Conservation (phyloP, 2,888 invertebrate genomes). For the Arge pagana region DNA sequence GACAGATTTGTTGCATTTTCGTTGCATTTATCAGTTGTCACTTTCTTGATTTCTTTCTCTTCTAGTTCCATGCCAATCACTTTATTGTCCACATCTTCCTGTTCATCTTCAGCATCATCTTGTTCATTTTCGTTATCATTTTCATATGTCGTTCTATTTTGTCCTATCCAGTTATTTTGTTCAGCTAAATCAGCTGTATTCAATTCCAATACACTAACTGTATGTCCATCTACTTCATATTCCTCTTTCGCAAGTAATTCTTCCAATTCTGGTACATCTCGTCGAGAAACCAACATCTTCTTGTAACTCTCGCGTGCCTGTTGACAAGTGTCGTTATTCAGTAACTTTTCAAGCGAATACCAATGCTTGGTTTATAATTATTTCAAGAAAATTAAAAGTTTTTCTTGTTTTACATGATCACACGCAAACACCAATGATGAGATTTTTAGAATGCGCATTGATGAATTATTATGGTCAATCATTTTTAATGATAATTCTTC, state of each 20-base stretch:
- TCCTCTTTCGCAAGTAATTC: constrained; percentile 68
- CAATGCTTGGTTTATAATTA: background rate
- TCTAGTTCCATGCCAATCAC: constrained; percentile 61
- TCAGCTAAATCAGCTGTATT: constrained; percentile 73
- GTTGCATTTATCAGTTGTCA: constrained; percentile 44
- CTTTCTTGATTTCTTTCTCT: constrained; percentile 47
- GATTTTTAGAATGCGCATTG: too few relatives aligned
- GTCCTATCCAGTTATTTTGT: constrained; percentile 74
- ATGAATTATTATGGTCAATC: too few relatives aligned
- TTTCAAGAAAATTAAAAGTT: background rate
- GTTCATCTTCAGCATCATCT: constrained; percentile 42
- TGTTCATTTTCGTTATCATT: constrained; percentile 36
- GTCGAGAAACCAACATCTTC: constrained; percentile 72
- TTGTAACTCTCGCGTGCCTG: constrained; percentile 72
- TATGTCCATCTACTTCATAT: constrained; percentile 77
- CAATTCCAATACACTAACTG: constrained; percentile 78
- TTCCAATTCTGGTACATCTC: constrained; percentile 73
- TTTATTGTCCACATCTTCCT: constrained; percentile 47
- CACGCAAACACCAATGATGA: too few relatives aligned
- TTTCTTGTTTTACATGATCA: too few relatives aligned
- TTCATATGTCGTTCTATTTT: constrained; percentile 62
- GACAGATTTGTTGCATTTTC: constrained; percentile 29
- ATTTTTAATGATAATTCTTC: too few relatives aligned
- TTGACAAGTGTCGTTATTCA: constrained; percentile 58
- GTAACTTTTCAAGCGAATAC: background rate